Base-by-base conservation (phyloP, 2,888 invertebrate species). In the Lithophane leautieri region DNA sequence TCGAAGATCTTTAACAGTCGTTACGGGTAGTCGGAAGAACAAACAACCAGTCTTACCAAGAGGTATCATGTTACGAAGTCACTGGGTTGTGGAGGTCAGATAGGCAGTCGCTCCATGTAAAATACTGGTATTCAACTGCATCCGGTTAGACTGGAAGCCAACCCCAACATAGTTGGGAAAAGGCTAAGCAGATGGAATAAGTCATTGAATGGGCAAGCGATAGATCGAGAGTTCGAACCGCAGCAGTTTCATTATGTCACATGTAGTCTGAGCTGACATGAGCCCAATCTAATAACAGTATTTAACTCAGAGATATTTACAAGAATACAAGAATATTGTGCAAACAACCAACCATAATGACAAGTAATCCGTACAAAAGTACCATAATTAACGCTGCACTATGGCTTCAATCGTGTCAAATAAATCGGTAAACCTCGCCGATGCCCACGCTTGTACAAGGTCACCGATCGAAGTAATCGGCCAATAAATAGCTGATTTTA, bases 371-470 rank as follows among this genome's bases (percentile, higher is more conserved):
- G 7, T 6, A 76, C 34, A n/a, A 34, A 56, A 61, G 47, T 76
- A 66, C 66, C 16, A 34, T 67, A 62, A 54, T 56, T 52, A 63
- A 47, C 22, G 47, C 6, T 25, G 9, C 14, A 40, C 28, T 80
- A 80, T 40, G 84, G 84, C 84, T 81, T 81, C 81, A 47, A 42
- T 83, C 80, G 56, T 25, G 58, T 47, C 54, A 19, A 66, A 73
- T 81, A 71, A 79, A 79, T 80, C 52, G 40, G 60, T 58, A 70
- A 58, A 19, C 79, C 67, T 72, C 40, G 19, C 22, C 72, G 52
- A 71, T 71, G 79, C 72, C 58, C 44, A 78, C 54, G 62, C 40
- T 40, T 19, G 47, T 44, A 58, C 66, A 79, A 82, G 76, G 82
- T 85, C 63, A 63, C 2, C 11, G 63, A 65, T 56, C 34, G 25